These are phyloP conservation scores for Oreotrochilus melanogaster DNA, from an alignment of 2,113 vertebrate species.

Conservation along the genomic window DNA sequence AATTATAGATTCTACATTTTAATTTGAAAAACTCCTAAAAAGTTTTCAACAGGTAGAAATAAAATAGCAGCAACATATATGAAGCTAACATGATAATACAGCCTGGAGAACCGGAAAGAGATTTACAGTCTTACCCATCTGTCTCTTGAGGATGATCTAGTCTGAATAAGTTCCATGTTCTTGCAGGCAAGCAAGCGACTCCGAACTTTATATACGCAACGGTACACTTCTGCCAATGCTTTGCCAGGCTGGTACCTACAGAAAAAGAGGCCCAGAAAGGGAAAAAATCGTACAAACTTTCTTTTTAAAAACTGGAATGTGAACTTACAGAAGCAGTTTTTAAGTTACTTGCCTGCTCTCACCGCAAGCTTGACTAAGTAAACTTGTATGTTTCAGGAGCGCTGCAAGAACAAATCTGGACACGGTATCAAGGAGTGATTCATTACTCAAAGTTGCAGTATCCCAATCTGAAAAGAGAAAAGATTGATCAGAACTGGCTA, in stretches of 20 bases:
- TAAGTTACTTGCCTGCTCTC: slow-evolving; percentile 88
- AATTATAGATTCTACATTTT: neutral
- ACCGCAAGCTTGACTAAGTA: slow-evolving; percentile 89
- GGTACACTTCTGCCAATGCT: slow-evolving; percentile 91
- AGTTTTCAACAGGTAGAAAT: neutral
- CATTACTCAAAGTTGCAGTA: slow-evolving; percentile 91
- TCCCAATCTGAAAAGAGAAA: slow-evolving; percentile 92
- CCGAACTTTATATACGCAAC: slow-evolving; percentile 94
- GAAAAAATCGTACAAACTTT: slow-evolving; percentile 1
- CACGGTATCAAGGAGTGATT: slow-evolving; percentile 92
- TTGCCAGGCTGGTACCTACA: slow-evolving; percentile 95
- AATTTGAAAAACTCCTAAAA: neutral
- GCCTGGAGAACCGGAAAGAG: neutral
- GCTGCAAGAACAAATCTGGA: slow-evolving; percentile 95
- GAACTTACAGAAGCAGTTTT: neutral
- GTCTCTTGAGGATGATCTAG: slow-evolving; percentile 90
- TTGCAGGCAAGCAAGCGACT: slow-evolving; percentile 95
- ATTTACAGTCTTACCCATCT: slow-evolving; percentile 86
- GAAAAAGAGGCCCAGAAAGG: neutral
- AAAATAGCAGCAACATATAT: neutral
- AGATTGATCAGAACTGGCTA: neutral
- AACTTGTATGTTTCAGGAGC: slow-evolving; percentile 93
- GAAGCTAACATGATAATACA: neutral
- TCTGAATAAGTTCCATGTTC: slow-evolving; percentile 95
- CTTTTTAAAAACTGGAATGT: neutral